Conservation (phyloP, 1,140 invertebrate genomes). For the Eumeta japonica region DNA sequence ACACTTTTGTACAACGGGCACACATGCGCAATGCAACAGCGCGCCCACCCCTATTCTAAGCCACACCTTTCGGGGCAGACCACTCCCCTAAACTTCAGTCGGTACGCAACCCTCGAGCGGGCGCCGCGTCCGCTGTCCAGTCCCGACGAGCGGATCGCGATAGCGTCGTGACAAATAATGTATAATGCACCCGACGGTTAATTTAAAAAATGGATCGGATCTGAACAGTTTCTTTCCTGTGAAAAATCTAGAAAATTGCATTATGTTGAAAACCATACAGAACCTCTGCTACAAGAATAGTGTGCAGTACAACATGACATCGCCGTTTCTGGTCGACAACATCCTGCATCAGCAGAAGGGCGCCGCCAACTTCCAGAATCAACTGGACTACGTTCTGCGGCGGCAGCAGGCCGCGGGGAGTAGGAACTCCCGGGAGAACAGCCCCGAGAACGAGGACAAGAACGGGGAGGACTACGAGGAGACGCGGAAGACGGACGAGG, state of each 20-base stretch:
- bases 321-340: conserved; percentile 51
- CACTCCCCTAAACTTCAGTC: too few species aligned
- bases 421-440: conserved; percentile 39
- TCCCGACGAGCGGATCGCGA: too few species aligned
- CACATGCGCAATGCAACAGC: too few species aligned
- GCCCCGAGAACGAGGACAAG: conserved; percentile 32
- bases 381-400: conserved; percentile 43
- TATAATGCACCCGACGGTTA: too few species aligned
- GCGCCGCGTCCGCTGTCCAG: too few species aligned
- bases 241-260: conserved; percentile 37
- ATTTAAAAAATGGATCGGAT: too few species aligned
- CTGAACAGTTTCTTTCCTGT: too few species aligned
- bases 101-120: too few species aligned
- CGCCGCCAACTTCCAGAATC: conserved; percentile 45
- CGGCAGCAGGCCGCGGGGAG: conserved; percentile 19
- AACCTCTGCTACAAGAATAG: conserved; percentile 36
- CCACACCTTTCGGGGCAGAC: too few species aligned
- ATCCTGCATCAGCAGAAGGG: conserved; percentile 52
- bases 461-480: conserved; percentile 30
- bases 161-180: too few species aligned
- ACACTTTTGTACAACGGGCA: too few species aligned
- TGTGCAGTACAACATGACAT: conserved; percentile 39
- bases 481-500: conserved; percentile 24
- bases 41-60: too few species aligned
- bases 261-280: conserved; percentile 50